These are phyloP conservation scores for Tenrec ecaudatus DNA, from an alignment of 2,113 vertebrate genomes.

Conservation along the genomic window DNA sequence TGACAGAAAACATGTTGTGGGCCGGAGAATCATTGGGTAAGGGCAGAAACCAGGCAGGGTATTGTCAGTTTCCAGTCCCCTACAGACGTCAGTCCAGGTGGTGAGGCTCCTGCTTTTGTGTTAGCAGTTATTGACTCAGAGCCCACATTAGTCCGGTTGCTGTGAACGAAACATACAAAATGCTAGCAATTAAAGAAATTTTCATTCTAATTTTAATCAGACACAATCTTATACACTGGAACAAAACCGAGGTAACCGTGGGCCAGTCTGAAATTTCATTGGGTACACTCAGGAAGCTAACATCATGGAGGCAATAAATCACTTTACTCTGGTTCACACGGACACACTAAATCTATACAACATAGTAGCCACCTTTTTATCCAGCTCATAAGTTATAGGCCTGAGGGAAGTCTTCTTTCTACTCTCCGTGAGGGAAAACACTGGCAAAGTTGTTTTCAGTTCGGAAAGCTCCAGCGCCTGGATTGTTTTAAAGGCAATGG, in stretches of 20 bases:
- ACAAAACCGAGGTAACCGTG: background rate
- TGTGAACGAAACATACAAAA: conserved; percentile 25
- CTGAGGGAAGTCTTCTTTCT: conserved; percentile 17
- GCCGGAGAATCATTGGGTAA: background rate
- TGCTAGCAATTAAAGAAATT: background rate
- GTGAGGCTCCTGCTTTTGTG: background rate
- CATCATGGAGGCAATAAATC: conserved; percentile 38
- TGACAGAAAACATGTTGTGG: background rate
- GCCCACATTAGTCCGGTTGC: background rate
- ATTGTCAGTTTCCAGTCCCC: background rate
- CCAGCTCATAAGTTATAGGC: background rate
- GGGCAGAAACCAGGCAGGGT: background rate
- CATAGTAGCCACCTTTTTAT: conserved; percentile 19
- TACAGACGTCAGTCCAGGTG: background rate
- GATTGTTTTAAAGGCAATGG: background rate
- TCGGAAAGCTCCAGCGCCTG: background rate
- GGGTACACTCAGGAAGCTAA: conserved; percentile 25
- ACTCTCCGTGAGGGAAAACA: conserved; percentile 2
- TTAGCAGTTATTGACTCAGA: conserved; percentile 11
- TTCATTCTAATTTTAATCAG: conserved; percentile 45
- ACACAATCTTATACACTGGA: background rate
- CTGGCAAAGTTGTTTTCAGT: background rate
- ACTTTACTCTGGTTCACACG: background rate
- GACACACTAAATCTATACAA: conserved; percentile 22
- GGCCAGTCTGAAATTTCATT: conserved; percentile 32